Evolutionary conservation across 2,113 vertebrate species (phyloP).

Genomic region (Pterocles orientalis): DNA sequence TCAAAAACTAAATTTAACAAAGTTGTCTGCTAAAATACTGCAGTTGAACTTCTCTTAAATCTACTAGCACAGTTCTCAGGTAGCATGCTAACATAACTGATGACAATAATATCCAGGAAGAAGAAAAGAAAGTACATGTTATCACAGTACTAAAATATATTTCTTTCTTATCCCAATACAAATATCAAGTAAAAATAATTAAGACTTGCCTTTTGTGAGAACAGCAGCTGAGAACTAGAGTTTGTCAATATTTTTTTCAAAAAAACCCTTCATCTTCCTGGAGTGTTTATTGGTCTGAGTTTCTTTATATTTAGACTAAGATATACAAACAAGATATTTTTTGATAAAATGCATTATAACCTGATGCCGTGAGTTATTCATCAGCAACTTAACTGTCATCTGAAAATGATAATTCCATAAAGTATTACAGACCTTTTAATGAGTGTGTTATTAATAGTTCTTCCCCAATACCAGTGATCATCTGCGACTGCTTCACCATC

Average conservation of each 20-base stretch:
- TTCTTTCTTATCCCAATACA: background rate
- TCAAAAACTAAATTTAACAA: background rate
- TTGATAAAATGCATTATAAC: background rate
- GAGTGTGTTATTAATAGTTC: slow-evolving; percentile 10
- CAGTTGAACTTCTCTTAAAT: background rate
- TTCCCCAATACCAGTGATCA: slow-evolving; percentile 1
- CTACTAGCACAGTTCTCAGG: background rate
- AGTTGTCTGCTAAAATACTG: background rate
- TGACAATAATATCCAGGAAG: background rate
- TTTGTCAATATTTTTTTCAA: background rate
- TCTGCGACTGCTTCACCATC: slow-evolving; percentile 39
- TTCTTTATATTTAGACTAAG: background rate
- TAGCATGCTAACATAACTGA: background rate
- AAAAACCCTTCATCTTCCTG: background rate
- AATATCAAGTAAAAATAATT: background rate
- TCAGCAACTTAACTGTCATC: background rate
- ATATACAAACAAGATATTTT: background rate
- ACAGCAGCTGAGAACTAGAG: background rate
- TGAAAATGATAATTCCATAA: slow-evolving; percentile 5
- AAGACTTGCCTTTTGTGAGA: background rate
- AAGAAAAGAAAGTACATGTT: background rate
- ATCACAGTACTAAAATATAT: background rate
- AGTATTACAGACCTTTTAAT: slow-evolving; percentile 2
- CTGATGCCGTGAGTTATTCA: background rate
- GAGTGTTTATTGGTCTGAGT: background rate